phyloP scores from a whole-genome alignment of 2,888 invertebrate genomes.

The Caenorhabditis imperialis region DNA sequence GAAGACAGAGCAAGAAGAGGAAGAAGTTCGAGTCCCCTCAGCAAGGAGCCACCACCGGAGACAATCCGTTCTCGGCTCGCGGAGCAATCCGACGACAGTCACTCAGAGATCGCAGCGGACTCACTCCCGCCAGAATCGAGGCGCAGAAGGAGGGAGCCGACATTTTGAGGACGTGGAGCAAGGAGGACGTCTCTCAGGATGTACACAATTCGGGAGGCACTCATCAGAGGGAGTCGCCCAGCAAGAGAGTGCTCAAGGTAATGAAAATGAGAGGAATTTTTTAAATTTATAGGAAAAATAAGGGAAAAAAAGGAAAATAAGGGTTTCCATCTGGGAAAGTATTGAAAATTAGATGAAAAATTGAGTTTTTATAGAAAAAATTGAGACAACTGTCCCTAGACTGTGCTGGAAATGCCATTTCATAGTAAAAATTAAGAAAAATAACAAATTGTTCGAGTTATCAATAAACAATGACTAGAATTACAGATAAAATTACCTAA shows the following conservation, averaged over 20 bases:
- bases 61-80: slow-evolving; percentile 76
- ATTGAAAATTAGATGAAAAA: too few relatives aligned
- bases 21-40: slow-evolving; percentile 78
- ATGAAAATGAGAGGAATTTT: background rate
- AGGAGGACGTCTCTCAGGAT: slow-evolving; percentile 63
- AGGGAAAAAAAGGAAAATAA: too few relatives aligned
- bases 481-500: too few relatives aligned
- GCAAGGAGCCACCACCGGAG: slow-evolving; percentile 65
- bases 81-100: slow-evolving; percentile 77
- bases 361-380: too few relatives aligned
- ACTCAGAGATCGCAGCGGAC: slow-evolving; percentile 75
- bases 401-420: too few relatives aligned
- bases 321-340: too few relatives aligned
- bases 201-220: slow-evolving; percentile 27
- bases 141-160: slow-evolving; percentile 76
- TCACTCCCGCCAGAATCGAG: slow-evolving; percentile 76
- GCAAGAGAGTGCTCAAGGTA: slow-evolving; percentile 62
- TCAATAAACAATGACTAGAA: too few relatives aligned
- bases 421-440: too few relatives aligned
- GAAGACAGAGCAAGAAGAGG: slow-evolving; percentile 74
- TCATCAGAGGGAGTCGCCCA: slow-evolving; percentile 57
- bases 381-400: too few relatives aligned
- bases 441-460: too few relatives aligned
- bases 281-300: too few relatives aligned
- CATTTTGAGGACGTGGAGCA: slow-evolving; percentile 65